phyloP scores from a whole-genome alignment of 2,113 vertebrate genomes.

The Siniperca knerii region DNA sequence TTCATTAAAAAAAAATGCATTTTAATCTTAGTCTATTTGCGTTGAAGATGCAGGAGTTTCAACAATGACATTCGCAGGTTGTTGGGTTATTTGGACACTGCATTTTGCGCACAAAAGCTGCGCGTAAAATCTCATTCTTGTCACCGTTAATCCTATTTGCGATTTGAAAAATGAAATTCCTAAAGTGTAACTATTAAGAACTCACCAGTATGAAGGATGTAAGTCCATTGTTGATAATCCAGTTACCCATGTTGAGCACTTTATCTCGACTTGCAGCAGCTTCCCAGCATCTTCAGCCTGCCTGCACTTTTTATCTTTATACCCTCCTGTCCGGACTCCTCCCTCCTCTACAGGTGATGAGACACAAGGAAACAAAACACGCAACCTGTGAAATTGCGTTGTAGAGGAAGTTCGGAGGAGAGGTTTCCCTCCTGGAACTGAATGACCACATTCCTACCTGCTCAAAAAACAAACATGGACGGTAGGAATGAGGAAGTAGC shows the following conservation, averaged over 20 bases:
- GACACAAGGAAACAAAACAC: neutral
- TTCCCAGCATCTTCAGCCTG: constrained; percentile 5
- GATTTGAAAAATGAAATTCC: too few relatives aligned
- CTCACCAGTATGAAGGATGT: constrained; percentile 88
- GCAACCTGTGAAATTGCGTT: neutral
- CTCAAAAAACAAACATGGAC: neutral
- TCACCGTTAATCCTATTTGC: too few relatives aligned
- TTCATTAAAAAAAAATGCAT: neutral
- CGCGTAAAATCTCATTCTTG: neutral
- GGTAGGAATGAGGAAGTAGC: constrained; percentile 65
- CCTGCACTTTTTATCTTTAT: constrained; percentile 3
- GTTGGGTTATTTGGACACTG: neutral
- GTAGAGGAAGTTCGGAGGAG: neutral
- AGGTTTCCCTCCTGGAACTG: neutral
- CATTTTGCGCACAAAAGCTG: neutral
- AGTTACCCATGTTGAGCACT: constrained; percentile 86
- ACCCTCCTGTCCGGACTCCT: constrained; percentile 34
- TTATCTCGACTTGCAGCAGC: neutral
- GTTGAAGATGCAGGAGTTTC: too few relatives aligned
- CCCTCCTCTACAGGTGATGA: constrained; percentile 17
- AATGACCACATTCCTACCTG: constrained; percentile 47
- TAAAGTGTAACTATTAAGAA: neutral
- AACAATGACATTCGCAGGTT: too few relatives aligned
- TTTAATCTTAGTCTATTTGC: neutral
- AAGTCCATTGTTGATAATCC: constrained; percentile 90